phyloP scores from a whole-genome alignment of 1,140 invertebrate genomes.

The Oncopodura yosiiana region DNA sequence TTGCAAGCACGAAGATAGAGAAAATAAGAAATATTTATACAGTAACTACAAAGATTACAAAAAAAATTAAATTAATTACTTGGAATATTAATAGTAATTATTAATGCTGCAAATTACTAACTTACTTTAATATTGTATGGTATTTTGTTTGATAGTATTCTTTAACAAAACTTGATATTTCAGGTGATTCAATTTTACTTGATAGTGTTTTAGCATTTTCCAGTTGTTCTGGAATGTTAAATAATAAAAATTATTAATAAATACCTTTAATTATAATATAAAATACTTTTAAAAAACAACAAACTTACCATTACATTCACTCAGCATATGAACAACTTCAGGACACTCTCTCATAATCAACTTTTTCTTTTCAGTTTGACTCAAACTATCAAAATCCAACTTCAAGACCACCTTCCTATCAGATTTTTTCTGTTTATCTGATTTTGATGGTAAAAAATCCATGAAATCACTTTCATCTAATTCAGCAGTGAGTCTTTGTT shows the following conservation, averaged over 20 bases:
- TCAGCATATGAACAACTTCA: conserved; percentile 62
- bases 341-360: conserved; percentile 72
- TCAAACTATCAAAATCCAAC: conserved; percentile 63
- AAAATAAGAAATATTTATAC: conserved; percentile 76
- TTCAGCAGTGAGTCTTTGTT: conserved; percentile 63
- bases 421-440: conserved; percentile 39
- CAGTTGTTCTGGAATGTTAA: conserved; percentile 45
- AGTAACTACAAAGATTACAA: conserved; percentile 53
- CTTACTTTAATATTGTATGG: conserved; percentile 58
- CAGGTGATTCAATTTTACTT: conserved; percentile 47
- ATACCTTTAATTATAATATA: neutral
- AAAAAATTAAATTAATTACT: conserved; percentile 3
- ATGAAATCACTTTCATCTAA: conserved; percentile 73
- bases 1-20: conserved; percentile 59
- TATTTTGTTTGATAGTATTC: conserved; percentile 61
- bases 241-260: neutral
- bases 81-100: neutral
- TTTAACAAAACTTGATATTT: conserved; percentile 48
- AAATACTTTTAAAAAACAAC: conserved; percentile 24
- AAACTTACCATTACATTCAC: conserved; percentile 62
- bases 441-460: conserved; percentile 47
- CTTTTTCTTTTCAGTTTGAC: conserved; percentile 60
- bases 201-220: conserved; percentile 53
- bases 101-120: conserved; percentile 11
- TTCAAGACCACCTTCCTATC: conserved; percentile 53